Evolutionary conservation across 2,797 vertebrate genomes (phyloP).

Genomic region (Dermochelys coriacea): DNA sequence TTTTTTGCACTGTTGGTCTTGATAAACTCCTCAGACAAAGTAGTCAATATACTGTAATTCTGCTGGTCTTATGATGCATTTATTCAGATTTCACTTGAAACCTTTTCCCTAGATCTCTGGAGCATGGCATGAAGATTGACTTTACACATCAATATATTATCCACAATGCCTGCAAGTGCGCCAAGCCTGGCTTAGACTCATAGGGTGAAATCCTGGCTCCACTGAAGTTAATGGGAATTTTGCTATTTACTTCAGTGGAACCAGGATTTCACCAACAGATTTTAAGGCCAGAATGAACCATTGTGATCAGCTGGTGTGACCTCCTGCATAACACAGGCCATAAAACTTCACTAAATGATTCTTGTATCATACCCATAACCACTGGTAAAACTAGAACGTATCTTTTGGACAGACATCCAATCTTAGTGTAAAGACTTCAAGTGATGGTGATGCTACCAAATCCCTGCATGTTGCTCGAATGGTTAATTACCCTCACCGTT

Average conservation of each 20-base stretch:
- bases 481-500: not conserved
- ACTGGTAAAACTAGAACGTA: not conserved
- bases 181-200: not conserved
- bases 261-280: not conserved
- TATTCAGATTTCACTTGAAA: not conserved
- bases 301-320: not conserved
- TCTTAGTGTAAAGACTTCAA: not conserved
- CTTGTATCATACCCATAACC: not conserved
- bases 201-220: not conserved
- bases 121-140: not conserved
- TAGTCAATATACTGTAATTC: not conserved
- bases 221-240: not conserved
- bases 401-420: not conserved
- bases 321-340: not conserved
- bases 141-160: not conserved
- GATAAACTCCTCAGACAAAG: not conserved
- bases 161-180: not conserved
- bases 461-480: not conserved
- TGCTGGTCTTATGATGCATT: not conserved
- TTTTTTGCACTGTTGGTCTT: not conserved
- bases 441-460: not conserved
- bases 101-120: not conserved
- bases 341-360: not conserved
- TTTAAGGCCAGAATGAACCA: not conserved
- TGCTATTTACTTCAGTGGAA: not conserved